Conservation (phyloP, 2,797 vertebrate genomes). For the Phrynocephalus vlangalii region DNA sequence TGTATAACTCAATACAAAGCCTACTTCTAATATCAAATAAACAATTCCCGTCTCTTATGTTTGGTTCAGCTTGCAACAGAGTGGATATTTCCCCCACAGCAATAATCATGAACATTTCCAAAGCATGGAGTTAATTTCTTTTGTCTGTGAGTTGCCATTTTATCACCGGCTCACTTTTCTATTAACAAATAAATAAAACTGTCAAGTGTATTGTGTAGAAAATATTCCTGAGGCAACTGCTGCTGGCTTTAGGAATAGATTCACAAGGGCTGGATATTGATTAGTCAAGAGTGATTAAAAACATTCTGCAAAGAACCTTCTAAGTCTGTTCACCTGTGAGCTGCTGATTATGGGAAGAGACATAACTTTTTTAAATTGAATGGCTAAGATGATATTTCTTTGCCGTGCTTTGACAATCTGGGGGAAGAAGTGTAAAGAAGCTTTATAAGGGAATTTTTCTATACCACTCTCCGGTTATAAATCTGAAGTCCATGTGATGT, state of each 20-base stretch:
- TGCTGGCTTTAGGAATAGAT: conserved; percentile 69
- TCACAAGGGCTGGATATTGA: conserved; percentile 67
- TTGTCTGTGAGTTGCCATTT: conserved; percentile 27
- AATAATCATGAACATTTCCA: neutral
- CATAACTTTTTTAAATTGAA: conserved; percentile 61
- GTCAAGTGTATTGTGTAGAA: conserved; percentile 41
- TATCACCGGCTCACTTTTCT: neutral
- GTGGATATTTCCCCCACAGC: neutral
- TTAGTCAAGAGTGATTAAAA: conserved; percentile 70
- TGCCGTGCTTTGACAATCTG: conserved; percentile 18
- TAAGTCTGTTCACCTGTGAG: conserved; percentile 63
- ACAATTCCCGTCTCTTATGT: neutral
- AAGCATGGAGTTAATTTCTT: conserved; percentile 17
- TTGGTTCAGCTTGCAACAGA: neutral
- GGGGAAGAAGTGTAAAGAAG: neutral
- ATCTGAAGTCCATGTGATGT: neutral
- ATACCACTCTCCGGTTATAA: neutral
- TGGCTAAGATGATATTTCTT: conserved; percentile 45
- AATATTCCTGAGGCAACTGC: conserved; percentile 47
- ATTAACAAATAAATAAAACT: conserved; percentile 47
- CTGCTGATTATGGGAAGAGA: conserved; percentile 62
- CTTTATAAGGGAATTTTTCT: neutral
- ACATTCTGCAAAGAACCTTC: conserved; percentile 57
- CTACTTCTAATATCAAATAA: neutral
- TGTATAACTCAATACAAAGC: neutral